Evolutionary conservation across 2,888 invertebrate genomes (phyloP), one percentile per base, ranked within the genome.

Genomic region (Cephonodes hylas): DNA sequence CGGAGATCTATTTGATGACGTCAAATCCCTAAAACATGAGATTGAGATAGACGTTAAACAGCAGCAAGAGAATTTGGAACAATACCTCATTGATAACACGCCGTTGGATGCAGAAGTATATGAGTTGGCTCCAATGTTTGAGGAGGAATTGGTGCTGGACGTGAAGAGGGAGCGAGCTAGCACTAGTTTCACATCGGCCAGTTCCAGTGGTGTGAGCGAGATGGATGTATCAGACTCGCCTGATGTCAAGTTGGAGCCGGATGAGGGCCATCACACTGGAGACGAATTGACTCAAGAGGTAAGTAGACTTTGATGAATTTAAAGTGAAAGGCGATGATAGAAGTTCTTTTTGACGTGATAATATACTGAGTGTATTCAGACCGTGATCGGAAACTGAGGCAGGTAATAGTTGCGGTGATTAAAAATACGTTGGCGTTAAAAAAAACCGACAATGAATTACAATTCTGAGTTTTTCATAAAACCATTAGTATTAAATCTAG

Each of bases 261-360:
- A 92, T 68, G 93, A 93, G 53, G 92, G 90, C 0, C 85, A 90
- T 62, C 91, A 90, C 60, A 89, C 86, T 10, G 92, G 92, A 0
- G 93, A 93, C 62, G 93, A 93, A 69, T 79, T 93, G 63, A 93
- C 93, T 0, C 93, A 92, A 73, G 93, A 93, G 91, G 93, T 93
- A 67, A 86, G 91, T 79, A 13, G 18, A 22, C n/a, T n/a, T n/a
- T n/a, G n/a, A n/a, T n/a, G n/a, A n/a, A n/a, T n/a, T n/a, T n/a
- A 8, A 13, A 10, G 10, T 13, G 10, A 0, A 2, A 2, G 34
- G 2, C 34, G 3, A 13, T 10, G 13, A 13, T 1, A 38, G 13
- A 3, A 13, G 3, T 13, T 7, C n/a, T n/a, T 0, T 38, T 34
- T 38, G 10, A 38, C n/a, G 34, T 13, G 34, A 38, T 13, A 38